Base-by-base conservation (phyloP, 2,797 vertebrate species). In the Anabas testudineus region DNA sequence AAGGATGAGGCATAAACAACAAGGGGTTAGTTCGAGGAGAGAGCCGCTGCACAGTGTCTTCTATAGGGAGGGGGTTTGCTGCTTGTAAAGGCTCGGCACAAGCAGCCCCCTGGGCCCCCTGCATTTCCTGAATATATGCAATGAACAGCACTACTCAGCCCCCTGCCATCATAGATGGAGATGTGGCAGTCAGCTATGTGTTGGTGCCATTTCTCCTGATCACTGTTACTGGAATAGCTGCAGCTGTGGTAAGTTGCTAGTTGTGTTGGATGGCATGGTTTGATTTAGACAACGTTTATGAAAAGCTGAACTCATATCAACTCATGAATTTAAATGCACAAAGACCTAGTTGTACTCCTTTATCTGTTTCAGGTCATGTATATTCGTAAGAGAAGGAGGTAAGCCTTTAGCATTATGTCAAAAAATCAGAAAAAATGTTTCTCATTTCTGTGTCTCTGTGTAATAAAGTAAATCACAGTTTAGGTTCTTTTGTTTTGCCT, bases 181-280 rank as follows among this genome's bases (percentile, higher is more conserved):
- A 96, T 74, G 92, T 86, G 60, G 90, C 95, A 64, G 94, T 96
- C 88, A 89, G 94, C 84, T 97, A 95, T 46, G 92, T 99, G 60
- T 85, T 99, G 83, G 95, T 97, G 10, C 96, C 97, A 5, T 96
- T 98, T 87, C 87, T 98, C 88, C 91, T 98, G 82, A 90, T 98
- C 93, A 97, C 96, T 42, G 64, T 96, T 39, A 73, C 95, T 4
- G 97, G 97, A 10, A 92, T 96, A 63, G 81, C 94, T 77, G 91
- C 94, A 75, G 97, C 96, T 37, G 95, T 94, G 97, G 97, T 98
- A 88, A 95, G 97, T 91, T 53, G 18, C 16, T 30, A 1, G n/a
- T 16, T 55, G 65, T 34, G 19, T 9, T 18, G 19, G 14, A 19
- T 54, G 39, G 10, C 34, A 21, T 10, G 13, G 21, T 7, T 51